Percentiles rank a stretch among this genome's conserved stretches.
phyloP scores from a whole-genome alignment of 2,113 vertebrate species.

The Cavia porcellus region DNA sequence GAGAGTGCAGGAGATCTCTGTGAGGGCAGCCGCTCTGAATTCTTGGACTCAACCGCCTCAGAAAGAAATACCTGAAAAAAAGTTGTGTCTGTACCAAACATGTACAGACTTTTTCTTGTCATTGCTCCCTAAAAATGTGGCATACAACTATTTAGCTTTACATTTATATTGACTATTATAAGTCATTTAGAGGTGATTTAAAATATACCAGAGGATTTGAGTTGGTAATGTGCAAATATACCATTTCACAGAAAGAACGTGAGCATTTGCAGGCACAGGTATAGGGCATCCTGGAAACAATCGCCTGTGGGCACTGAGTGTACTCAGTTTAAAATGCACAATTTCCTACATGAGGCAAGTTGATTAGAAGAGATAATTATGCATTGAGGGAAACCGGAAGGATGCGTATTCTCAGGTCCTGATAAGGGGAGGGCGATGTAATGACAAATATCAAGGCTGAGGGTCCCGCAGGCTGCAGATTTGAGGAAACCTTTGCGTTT shows the following conservation, averaged over 20 bases:
- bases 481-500: not conserved
- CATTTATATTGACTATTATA: not conserved
- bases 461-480: not conserved
- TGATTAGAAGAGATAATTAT: not conserved
- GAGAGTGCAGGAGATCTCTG: not conserved
- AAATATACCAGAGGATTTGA: not conserved
- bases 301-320: not conserved
- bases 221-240: not conserved
- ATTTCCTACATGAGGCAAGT: not conserved
- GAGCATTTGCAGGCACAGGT: not conserved
- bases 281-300: no score
- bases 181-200: not conserved
- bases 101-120: not conserved
- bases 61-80: not conserved
- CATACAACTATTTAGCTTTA: not conserved
- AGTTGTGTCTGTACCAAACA: not conserved
- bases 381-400: not conserved
- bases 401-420: not conserved
- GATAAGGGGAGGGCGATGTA: not conserved
- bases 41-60: not conserved
- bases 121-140: not conserved
- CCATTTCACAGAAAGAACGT: not conserved
- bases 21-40: fast-evolving
- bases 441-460: no score
- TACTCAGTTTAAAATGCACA: not conserved